A percentile compares a stretch with the other conserved stretches of the same genome.
phyloP scores from a whole-genome alignment of 2,113 vertebrate genomes.

The Ophthalmolycus amberensis region DNA sequence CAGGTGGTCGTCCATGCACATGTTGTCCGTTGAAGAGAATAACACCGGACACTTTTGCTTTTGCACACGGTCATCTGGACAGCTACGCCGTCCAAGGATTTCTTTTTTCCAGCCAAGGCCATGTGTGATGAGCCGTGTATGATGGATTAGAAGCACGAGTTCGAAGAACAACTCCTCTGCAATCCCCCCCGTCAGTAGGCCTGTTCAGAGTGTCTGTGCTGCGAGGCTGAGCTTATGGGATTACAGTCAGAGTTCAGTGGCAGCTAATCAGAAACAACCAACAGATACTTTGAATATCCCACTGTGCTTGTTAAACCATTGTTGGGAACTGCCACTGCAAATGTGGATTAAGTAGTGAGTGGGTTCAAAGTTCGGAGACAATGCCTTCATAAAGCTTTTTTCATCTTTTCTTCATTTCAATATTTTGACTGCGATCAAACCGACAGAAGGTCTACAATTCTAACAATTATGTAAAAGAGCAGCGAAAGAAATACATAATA shows the following conservation, averaged over 20 bases:
- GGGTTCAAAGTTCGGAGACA: slow-evolving; percentile 54
- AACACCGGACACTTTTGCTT: background rate
- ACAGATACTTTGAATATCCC: slow-evolving; percentile 71
- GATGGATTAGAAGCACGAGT: slow-evolving; percentile 64
- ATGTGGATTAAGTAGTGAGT: slow-evolving; percentile 62
- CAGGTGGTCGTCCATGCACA: background rate
- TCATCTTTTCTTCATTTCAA: background rate
- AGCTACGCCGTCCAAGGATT: slow-evolving; percentile 14
- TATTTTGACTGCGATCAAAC: slow-evolving; percentile 48
- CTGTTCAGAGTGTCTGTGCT: slow-evolving; percentile 51
- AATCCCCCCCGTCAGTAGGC: slow-evolving; percentile 52
- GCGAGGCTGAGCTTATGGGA: slow-evolving; percentile 69
- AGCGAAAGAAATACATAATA: background rate
- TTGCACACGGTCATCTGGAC: slow-evolving; percentile 8
- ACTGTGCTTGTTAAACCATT: slow-evolving; percentile 66
- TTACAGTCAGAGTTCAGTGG: slow-evolving; percentile 77
- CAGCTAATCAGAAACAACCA: slow-evolving; percentile 76
- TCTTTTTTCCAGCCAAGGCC: slow-evolving; percentile 34
- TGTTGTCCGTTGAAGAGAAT: background rate
- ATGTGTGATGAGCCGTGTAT: slow-evolving; percentile 39
- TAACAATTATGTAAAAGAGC: slow-evolving; percentile 9
- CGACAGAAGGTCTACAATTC: slow-evolving; percentile 30
- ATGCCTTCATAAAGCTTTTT: slow-evolving; percentile 43
- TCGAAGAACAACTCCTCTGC: slow-evolving; percentile 54
- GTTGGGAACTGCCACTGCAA: slow-evolving; percentile 66